These are phyloP conservation scores for Isaurus tuberculatus DNA, from an alignment of 92 coral and sea anemone genomes.

Conservation along the genomic window DNA sequence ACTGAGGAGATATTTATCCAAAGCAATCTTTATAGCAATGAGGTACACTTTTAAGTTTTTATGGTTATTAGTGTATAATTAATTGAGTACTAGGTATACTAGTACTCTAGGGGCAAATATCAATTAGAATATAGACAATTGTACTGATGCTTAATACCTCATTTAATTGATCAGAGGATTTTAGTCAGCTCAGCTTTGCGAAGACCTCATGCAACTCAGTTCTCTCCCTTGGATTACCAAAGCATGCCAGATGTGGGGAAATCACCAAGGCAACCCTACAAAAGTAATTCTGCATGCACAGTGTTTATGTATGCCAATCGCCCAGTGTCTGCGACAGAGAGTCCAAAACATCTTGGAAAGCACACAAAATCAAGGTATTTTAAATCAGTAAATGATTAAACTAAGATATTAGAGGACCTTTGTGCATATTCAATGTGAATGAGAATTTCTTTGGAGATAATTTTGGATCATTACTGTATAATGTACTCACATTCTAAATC, in stretches of 20 bases:
- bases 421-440: too few relatives aligned
- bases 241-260: slow-evolving; percentile 93
- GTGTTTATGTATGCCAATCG: slow-evolving; percentile 85
- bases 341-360: slow-evolving; percentile 75
- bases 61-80: too few relatives aligned
- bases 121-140: not conserved
- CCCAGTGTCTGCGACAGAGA: slow-evolving; percentile 80
- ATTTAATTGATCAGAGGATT: slow-evolving; percentile 67
- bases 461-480: too few relatives aligned
- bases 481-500: too few relatives aligned
- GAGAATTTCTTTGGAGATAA: too few relatives aligned
- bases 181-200: slow-evolving; percentile 95
- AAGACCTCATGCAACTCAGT: slow-evolving; percentile 95
- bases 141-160: not conserved
- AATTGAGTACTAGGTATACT: too few relatives aligned
- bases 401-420: too few relatives aligned
- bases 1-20: too few relatives aligned
- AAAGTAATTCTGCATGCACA: slow-evolving; percentile 82
- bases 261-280: slow-evolving; percentile 80
- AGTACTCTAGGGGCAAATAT: not conserved
- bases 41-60: too few relatives aligned
- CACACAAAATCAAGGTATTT: slow-evolving; percentile 84
- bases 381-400: too few relatives aligned
- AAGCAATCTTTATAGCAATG: too few relatives aligned
- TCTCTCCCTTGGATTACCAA: slow-evolving; percentile 92